phyloP scores from a whole-genome alignment of 2,797 vertebrate species.

The Lepilemur septentrionalis region DNA sequence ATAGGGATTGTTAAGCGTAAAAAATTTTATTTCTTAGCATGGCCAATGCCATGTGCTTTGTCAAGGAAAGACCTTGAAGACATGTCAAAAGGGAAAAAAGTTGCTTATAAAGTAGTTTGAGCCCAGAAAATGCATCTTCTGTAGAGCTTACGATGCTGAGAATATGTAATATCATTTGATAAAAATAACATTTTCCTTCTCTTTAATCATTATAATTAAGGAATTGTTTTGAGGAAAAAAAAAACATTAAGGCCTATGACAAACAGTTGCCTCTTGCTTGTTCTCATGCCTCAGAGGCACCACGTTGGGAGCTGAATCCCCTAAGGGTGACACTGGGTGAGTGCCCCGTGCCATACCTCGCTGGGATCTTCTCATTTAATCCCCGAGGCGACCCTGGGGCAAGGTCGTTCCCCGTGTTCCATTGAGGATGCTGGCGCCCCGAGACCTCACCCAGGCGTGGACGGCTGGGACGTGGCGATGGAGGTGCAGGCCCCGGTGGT shows the following conservation, averaged over 20 bases:
- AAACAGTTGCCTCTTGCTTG: too few species aligned
- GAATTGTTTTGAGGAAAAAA: neutral
- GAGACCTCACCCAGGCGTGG: fast-evolving
- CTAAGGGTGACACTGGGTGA: too few species aligned
- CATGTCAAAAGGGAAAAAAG: neutral
- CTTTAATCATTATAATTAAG: neutral
- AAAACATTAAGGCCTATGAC: too few species aligned
- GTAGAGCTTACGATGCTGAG: too few species aligned
- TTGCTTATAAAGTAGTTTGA: neutral
- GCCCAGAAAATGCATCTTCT: neutral
- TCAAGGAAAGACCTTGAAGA: neutral
- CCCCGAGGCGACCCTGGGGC: neutral
- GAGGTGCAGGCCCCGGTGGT: neutral
- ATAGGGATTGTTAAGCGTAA: too few species aligned
- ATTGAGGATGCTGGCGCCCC: too few species aligned
- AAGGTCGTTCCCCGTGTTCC: too few species aligned
- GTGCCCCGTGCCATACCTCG: too few species aligned
- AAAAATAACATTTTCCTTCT: neutral
- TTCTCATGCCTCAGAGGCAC: too few species aligned
- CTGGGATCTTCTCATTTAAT: fast-evolving
- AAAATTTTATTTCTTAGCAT: neutral
- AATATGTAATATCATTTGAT: too few species aligned
- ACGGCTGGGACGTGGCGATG: neutral
- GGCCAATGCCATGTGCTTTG: fast-evolving
- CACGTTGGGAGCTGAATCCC: too few species aligned